Conservation (phyloP, 2,797 vertebrate species). For the Phrynocephalus forsythii region DNA sequence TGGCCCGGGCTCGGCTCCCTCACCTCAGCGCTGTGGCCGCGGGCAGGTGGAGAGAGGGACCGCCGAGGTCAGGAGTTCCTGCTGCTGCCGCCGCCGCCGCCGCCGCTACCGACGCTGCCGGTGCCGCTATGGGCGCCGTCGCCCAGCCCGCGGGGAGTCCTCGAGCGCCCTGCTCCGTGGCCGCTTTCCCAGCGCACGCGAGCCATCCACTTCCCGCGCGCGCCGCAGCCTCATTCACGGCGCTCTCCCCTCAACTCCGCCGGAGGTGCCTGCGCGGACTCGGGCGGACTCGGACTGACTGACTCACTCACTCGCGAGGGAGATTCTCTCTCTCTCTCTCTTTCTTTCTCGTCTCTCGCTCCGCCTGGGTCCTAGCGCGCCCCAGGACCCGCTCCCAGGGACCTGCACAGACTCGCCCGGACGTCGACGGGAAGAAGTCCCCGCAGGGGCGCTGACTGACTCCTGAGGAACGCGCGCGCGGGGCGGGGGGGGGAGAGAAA, state of each 20-base stretch:
- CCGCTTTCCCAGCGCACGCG: slow-evolving; percentile 44
- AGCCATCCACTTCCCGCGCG: slow-evolving; percentile 74
- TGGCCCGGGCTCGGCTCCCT: slow-evolving; percentile 38
- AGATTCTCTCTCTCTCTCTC: background rate
- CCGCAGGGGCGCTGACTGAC: background rate
- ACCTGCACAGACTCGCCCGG: slow-evolving; percentile 61
- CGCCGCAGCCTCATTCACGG: slow-evolving; percentile 67
- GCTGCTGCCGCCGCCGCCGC: background rate
- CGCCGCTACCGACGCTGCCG: background rate
- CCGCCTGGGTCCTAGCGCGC: slow-evolving; percentile 74
- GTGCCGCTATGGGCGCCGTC: background rate
- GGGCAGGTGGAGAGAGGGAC: slow-evolving; percentile 44
- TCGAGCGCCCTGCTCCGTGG: slow-evolving; percentile 41
- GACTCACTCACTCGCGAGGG: background rate
- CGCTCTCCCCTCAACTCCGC: slow-evolving; percentile 34
- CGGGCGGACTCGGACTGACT: no score
- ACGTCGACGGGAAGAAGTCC: slow-evolving; percentile 53
- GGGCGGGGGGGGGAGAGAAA: no score
- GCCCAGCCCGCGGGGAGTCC: slow-evolving; percentile 45
- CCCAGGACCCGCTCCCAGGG: slow-evolving; percentile 44
- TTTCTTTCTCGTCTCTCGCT: slow-evolving; percentile 20
- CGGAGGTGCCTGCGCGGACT: slow-evolving; percentile 43
- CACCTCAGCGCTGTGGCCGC: slow-evolving; percentile 55
- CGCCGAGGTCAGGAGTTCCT: slow-evolving; percentile 14
- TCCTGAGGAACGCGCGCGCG: background rate